Percentiles rank a stretch among this genome's conserved stretches.
Evolutionary conservation across 1,140 invertebrate genomes (phyloP).

Genomic region (Magallana angulata): DNA sequence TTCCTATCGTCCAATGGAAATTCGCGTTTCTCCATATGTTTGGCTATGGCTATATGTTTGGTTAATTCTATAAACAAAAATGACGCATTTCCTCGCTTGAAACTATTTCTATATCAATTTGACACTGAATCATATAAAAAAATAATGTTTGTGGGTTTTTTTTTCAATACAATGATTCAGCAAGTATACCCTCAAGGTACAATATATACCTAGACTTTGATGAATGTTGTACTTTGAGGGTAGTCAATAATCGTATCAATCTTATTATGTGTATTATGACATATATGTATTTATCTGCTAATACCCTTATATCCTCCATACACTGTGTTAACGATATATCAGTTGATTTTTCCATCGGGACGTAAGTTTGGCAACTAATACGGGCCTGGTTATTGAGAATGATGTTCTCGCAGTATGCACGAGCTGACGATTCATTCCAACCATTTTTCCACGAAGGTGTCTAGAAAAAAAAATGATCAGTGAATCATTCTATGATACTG

Average conservation of each 20-base stretch:
- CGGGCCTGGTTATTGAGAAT: neutral
- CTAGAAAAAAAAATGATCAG: neutral
- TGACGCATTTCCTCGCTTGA: too few relatives aligned
- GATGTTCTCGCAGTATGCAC: neutral
- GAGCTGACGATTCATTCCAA: neutral
- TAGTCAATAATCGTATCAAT: too few relatives aligned
- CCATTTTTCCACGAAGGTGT: neutral
- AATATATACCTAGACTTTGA: neutral
- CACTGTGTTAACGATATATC: neutral
- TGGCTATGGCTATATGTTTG: too few relatives aligned
- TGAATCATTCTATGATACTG: neutral
- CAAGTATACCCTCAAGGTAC: neutral
- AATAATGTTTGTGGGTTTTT: too few relatives aligned
- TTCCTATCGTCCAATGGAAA: too few relatives aligned
- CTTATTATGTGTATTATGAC: too few relatives aligned
- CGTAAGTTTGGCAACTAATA: neutral
- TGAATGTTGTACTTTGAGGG: neutral
- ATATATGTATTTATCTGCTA: too few relatives aligned
- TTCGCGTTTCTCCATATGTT: too few relatives aligned
- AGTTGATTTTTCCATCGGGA: neutral
- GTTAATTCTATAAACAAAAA: too few relatives aligned
- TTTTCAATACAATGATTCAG: neutral
- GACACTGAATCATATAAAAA: too few relatives aligned
- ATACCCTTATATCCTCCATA: neutral
- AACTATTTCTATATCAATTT: too few relatives aligned